Conservation (phyloP, 2,888 invertebrate species). For the Agelastica alni region DNA sequence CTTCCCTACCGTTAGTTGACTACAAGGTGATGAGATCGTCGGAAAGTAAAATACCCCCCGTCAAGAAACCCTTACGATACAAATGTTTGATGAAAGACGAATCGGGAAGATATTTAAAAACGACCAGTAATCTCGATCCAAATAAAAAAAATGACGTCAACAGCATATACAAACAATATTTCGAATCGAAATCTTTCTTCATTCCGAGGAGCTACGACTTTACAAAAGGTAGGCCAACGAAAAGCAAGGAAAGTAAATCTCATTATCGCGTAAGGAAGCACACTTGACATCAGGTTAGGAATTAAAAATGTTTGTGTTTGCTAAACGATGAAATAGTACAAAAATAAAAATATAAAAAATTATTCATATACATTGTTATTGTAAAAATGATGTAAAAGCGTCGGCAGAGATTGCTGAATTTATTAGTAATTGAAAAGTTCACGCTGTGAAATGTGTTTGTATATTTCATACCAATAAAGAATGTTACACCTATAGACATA, state of each 20-base stretch:
- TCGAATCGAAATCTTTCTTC: constrained; percentile 24
- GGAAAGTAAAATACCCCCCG: constrained; percentile 13
- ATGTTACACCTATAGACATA: too few species aligned
- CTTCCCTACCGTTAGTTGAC: constrained; percentile 35
- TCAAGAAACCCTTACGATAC: constrained; percentile 11
- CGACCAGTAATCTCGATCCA: constrained; percentile 21
- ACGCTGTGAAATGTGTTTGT: too few species aligned
- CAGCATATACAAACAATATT: not conserved
- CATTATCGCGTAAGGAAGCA: constrained; percentile 6
- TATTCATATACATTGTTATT: too few species aligned
- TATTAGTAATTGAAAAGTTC: too few species aligned
- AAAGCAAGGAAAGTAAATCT: not conserved
- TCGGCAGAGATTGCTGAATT: too few species aligned
- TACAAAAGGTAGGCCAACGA: not conserved
- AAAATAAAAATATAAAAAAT: too few species aligned
- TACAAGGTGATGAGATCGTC: constrained; percentile 33
- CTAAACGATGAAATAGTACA: constrained; percentile 9
- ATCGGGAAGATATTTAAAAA: constrained; percentile 18
- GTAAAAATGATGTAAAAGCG: constrained; percentile 1
- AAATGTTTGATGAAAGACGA: constrained; percentile 16
- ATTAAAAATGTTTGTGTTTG: constrained; percentile 9
- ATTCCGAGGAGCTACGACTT: constrained; percentile 22
- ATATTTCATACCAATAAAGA: too few species aligned
- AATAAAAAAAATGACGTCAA: constrained; percentile 8
- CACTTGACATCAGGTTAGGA: constrained; percentile 13